These are phyloP conservation scores for Bettongia penicillata DNA, from an alignment of 2,113 vertebrate species.

Conservation along the genomic window DNA sequence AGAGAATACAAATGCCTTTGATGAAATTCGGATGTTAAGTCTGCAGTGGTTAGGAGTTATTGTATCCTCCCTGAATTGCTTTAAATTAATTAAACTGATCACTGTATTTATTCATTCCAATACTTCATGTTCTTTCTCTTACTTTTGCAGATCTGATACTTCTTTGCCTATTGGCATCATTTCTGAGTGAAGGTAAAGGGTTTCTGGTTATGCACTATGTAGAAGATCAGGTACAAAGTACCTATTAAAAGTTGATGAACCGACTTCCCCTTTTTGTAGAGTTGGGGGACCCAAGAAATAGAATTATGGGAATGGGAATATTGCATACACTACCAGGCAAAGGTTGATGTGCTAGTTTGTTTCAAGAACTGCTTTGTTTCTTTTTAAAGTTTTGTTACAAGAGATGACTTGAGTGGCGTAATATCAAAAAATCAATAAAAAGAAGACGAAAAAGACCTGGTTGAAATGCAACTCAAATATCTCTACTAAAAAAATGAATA, in stretches of 20 bases:
- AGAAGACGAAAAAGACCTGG: neutral
- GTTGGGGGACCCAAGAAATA: neutral
- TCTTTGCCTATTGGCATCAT: neutral
- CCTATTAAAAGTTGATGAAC: neutral
- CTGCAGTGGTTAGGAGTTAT: neutral
- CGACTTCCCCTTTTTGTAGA: neutral
- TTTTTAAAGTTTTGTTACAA: neutral
- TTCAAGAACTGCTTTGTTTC: neutral
- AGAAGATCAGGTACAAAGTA: neutral
- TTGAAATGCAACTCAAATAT: neutral
- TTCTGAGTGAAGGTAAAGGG: neutral
- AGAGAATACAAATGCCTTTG: neutral
- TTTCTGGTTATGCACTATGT: neutral
- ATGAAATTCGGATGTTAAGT: neutral
- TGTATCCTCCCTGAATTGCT: neutral
- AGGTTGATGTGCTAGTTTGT: neutral
- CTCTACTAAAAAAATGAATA: neutral
- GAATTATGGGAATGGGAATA: neutral
- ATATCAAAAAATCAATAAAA: neutral
- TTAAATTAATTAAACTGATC: neutral
- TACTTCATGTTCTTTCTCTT: neutral
- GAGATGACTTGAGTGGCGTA: neutral
- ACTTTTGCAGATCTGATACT: constrained; percentile 5
- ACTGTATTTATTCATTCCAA: neutral
- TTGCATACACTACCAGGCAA: neutral